Conservation (phyloP, 2,113 vertebrate genomes). For the Tetrax tetrax region DNA sequence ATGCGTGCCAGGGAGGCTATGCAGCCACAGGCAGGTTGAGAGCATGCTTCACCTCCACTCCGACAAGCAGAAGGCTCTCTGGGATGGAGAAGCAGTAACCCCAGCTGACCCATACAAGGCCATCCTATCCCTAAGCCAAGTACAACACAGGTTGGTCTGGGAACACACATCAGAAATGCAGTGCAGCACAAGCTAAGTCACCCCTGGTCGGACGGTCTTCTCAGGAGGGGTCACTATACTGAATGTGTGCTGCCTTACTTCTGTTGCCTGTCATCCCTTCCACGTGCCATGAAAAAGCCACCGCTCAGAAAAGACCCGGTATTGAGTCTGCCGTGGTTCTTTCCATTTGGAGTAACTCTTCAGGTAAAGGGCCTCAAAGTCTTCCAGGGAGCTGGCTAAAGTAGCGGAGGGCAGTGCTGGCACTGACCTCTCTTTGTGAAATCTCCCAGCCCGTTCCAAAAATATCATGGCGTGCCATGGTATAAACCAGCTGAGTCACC, state of each 20-base stretch:
- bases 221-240: neutral
- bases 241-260: neutral
- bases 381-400: neutral
- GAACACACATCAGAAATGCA: neutral
- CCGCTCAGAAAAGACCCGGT: neutral
- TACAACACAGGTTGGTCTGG: neutral
- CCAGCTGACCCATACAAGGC: neutral
- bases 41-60: neutral
- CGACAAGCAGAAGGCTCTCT: neutral
- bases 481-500: neutral
- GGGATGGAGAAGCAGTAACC: neutral
- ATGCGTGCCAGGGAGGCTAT: rapidly evolving
- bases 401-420: neutral
- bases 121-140: neutral
- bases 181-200: too few species aligned
- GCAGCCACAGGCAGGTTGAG: neutral
- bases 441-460: neutral
- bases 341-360: neutral
- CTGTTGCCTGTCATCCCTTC: neutral
- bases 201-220: rapidly evolving
- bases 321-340: rapidly evolving
- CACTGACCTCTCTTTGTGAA: neutral
- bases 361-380: neutral
- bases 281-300: neutral
- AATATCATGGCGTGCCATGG: neutral